Percentiles rank a stretch among this genome's conserved stretches.
phyloP scores from a whole-genome alignment of 2,888 invertebrate species.

The Lithophane leautieri region DNA sequence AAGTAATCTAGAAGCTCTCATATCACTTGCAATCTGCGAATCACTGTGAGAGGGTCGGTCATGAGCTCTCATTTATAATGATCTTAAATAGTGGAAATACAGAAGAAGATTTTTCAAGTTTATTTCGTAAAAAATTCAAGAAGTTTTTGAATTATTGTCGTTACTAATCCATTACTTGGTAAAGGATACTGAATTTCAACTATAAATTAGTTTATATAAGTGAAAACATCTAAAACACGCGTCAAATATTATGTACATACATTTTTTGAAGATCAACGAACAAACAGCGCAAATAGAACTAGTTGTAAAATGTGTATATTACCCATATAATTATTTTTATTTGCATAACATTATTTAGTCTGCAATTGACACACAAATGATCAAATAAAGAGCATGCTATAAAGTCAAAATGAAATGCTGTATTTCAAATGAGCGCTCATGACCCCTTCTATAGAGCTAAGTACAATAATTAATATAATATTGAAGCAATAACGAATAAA shows the following conservation, averaged over 20 bases:
- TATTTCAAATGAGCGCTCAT: slow-evolving; percentile 34
- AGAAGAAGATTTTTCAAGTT: neutral
- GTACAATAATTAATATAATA: slow-evolving; percentile 85
- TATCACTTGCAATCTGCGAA: slow-evolving; percentile 67
- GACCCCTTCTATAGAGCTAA: slow-evolving; percentile 75
- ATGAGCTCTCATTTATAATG: slow-evolving; percentile 41
- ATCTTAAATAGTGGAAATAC: neutral
- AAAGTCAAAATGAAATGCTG: neutral
- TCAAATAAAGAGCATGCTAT: neutral
- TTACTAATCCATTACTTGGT: neutral
- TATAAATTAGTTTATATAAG: neutral
- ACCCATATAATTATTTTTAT: neutral
- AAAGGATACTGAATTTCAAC: neutral
- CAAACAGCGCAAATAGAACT: neutral
- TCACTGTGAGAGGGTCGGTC: slow-evolving; percentile 54
- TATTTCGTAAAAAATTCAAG: neutral
- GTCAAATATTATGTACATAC: neutral
- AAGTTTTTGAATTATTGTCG: neutral
- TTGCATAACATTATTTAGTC: neutral
- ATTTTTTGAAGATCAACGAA: neutral
- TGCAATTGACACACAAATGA: neutral
- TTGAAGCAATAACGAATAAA: slow-evolving; percentile 75
- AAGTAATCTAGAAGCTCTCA: slow-evolving; percentile 65
- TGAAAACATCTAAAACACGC: too few relatives aligned
- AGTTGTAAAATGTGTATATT: neutral